Evolutionary conservation across 2,888 invertebrate species (phyloP), one percentile per base, ranked within the genome.

Genomic region (Thymelicus lineola): DNA sequence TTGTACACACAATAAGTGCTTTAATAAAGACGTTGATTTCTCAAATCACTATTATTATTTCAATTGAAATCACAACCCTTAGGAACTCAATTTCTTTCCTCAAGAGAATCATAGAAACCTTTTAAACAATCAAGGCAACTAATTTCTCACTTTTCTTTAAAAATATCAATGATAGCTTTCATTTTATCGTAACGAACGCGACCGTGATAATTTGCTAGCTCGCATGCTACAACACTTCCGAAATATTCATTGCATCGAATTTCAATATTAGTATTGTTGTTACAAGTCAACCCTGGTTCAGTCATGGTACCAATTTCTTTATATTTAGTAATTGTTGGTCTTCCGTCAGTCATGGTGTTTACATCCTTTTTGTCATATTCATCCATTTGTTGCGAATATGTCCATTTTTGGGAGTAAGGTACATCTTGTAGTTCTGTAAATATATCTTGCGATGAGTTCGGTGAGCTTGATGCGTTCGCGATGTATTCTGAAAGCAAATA

Each of bases 231-330:
- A 62, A 62, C 50, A 28, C 62, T 62, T 62, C 62, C 62, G 35
- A 62, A 62, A 62, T 48, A 62, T 35, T 50, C 62, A 62, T 62
- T 62, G 50, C 62, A 50, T 46, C 62, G 62, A 48, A 62, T 62
- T 46, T 62, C 62, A 35, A 62, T 48, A 48, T 62, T 46, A 48
- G 46, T 62, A 62, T 62, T 62, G 62, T 50, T 62, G 45, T 28
- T 46, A 46, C 62, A 62, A 48, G 62, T 62, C 35, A 62, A 15
- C 50, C 62, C 35, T 50, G 46, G 50, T 46, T 62, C 62, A 28
- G 62, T 62, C 28, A 50, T 62, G 15, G 62, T 62, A 48, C 62
- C 46, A 62, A 28, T 62, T 28, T 62, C 62, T 62, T 62, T 45
- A 62, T 48, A 46, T 28, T 46, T 62, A 46, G 35, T 62, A 46